These are phyloP conservation scores for Liasis olivaceus DNA, from an alignment of 2,797 vertebrate genomes.

Conservation along the genomic window DNA sequence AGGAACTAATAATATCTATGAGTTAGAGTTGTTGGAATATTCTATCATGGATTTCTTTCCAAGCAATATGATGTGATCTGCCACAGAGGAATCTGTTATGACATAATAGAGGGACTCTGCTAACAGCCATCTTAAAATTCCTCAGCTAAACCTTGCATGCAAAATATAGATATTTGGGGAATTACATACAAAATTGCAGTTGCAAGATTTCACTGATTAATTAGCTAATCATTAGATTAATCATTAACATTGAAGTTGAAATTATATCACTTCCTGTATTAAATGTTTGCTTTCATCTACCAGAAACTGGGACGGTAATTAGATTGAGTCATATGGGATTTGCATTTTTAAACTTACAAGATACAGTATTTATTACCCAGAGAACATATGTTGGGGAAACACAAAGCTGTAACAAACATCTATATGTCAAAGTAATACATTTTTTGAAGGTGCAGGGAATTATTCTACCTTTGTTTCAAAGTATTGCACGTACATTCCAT, in stretches of 20 bases:
- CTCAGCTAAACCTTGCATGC: not conserved
- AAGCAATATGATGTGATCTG: not conserved
- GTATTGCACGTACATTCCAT: not conserved
- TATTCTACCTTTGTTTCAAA: not conserved
- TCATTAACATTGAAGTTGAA: not conserved
- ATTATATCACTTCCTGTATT: not conserved
- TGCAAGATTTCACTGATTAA: not conserved
- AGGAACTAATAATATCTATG: not conserved
- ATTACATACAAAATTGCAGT: not conserved
- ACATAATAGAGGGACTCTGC: not conserved
- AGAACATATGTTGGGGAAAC: not conserved
- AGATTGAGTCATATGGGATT: not conserved
- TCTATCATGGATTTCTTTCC: not conserved
- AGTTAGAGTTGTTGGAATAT: not conserved
- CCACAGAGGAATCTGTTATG: not conserved
- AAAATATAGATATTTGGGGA: not conserved
- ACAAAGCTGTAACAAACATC: not conserved
- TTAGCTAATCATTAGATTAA: slow-evolving; percentile 12
- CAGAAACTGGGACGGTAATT: not conserved
- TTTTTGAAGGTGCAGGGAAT: not conserved
- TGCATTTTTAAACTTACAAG: not conserved
- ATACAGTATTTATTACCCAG: not conserved
- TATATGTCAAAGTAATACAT: not conserved
- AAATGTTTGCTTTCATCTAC: not conserved
- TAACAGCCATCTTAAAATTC: not conserved